These are phyloP conservation scores for Acanthacorydalis orientalis DNA, from an alignment of 2,888 invertebrate species.

Conservation along the genomic window DNA sequence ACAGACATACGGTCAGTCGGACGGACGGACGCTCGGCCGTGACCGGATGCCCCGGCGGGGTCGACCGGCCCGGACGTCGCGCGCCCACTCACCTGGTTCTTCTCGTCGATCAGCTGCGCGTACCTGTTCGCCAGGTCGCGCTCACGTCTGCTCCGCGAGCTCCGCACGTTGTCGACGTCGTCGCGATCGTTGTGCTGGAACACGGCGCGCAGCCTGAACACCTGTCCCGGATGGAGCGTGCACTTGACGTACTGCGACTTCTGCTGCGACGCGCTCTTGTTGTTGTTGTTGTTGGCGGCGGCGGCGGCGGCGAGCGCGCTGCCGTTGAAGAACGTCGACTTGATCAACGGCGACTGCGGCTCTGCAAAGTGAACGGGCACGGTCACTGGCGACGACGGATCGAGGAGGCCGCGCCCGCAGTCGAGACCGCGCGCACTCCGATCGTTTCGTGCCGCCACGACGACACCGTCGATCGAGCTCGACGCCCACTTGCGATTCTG, in stretches of 20 bases:
- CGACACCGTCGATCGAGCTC: too few relatives aligned
- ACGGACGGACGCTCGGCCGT: too few relatives aligned
- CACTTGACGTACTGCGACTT: conserved; percentile 45
- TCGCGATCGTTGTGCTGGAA: conserved; percentile 49
- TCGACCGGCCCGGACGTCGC: background rate
- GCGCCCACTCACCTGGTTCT: conserved; percentile 40
- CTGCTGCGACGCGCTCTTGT: background rate
- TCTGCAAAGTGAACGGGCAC: too few relatives aligned
- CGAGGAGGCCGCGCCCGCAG: too few relatives aligned
- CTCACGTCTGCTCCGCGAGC: conserved; percentile 23
- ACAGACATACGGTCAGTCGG: background rate
- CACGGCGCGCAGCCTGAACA: conserved; percentile 53
- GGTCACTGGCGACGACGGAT: too few relatives aligned
- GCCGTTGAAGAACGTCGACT: conserved; percentile 21
- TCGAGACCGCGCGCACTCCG: too few relatives aligned
- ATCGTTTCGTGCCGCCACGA: too few relatives aligned
- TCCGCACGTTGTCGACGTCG: conserved; percentile 14
- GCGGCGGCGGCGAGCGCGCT: conserved; percentile 39
- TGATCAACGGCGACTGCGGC: too few relatives aligned
- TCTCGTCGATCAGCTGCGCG: conserved; percentile 56
- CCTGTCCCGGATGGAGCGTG: conserved; percentile 53
- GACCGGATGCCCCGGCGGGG: too few relatives aligned
- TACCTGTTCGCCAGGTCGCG: conserved; percentile 35
- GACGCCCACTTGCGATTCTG: too few relatives aligned
- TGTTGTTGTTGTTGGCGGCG: background rate